Evolutionary conservation across 53 echinoderm and acorn worm species (phyloP).

Genomic region (Actinopyga echinites): DNA sequence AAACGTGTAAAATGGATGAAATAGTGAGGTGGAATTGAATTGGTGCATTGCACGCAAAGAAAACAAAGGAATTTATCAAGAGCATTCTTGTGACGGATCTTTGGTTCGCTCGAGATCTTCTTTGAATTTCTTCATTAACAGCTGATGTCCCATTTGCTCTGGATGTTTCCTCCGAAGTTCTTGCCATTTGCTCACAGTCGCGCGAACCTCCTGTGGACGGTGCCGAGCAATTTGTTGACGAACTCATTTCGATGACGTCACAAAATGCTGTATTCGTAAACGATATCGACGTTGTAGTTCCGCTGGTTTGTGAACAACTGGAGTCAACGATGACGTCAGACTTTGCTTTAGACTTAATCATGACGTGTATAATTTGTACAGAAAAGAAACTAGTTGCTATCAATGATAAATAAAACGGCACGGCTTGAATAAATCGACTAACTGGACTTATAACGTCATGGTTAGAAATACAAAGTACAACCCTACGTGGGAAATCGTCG

Average conservation of each 20-base stretch:
- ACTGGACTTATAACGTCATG: background rate
- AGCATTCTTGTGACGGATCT: background rate
- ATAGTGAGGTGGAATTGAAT: background rate
- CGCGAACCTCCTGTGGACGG: no score
- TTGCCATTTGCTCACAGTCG: no score
- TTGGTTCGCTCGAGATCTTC: background rate
- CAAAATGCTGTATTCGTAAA: background rate
- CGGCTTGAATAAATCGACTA: background rate
- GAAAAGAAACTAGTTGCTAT: background rate
- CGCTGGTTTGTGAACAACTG: no score
- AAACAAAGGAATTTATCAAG: background rate
- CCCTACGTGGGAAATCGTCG: background rate
- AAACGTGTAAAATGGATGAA: background rate
- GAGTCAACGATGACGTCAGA: background rate
- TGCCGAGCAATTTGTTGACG: background rate
- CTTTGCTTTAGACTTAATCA: background rate
- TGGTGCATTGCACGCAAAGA: background rate
- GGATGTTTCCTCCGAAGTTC: no score
- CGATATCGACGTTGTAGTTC: background rate
- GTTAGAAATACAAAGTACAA: background rate
- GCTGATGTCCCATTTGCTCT: no score
- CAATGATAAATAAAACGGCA: conserved; percentile 6
- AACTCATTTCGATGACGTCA: background rate
- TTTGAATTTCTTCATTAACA: background rate
- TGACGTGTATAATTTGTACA: background rate